A percentile compares a stretch with the other conserved stretches of the same genome.
These are phyloP conservation scores for Cossypha niveicapilla DNA, from an alignment of 2,797 vertebrate genomes.

Conservation along the genomic window DNA sequence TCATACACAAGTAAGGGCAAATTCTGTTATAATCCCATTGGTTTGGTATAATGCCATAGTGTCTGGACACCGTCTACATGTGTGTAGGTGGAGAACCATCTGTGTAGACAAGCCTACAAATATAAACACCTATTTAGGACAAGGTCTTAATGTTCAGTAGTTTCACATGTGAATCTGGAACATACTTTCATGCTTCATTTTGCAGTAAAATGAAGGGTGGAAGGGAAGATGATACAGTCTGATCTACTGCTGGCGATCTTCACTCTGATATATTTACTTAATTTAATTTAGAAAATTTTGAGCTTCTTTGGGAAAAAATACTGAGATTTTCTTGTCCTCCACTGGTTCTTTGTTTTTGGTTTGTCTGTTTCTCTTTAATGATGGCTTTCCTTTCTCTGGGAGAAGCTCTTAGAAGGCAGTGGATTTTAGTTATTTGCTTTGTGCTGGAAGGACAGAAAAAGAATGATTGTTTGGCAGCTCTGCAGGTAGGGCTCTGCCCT, in stretches of 20 bases:
- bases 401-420: background rate
- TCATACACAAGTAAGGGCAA: background rate
- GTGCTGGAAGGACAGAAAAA: background rate
- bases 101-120: background rate
- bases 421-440: background rate
- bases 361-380: background rate
- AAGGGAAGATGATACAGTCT: slow-evolving; percentile 16
- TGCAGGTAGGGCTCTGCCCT: background rate
- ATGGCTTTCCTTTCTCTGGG: background rate
- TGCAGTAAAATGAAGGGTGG: background rate
- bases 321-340: background rate
- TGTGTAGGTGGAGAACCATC: background rate
- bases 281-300: background rate
- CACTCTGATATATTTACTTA: slow-evolving; percentile 7
- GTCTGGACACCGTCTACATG: background rate
- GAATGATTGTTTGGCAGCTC: background rate
- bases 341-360: slow-evolving; percentile 4
- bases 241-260: slow-evolving; percentile 24
- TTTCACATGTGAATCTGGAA: background rate
- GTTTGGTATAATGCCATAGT: background rate
- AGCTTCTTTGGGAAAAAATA: background rate
- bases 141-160: background rate
- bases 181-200: slow-evolving; percentile 10
- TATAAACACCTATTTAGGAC: slow-evolving; percentile 30
- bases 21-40: background rate